These are phyloP conservation scores for Trypoxylon attenuatum DNA, from an alignment of 2,888 invertebrate genomes.

Conservation along the genomic window DNA sequence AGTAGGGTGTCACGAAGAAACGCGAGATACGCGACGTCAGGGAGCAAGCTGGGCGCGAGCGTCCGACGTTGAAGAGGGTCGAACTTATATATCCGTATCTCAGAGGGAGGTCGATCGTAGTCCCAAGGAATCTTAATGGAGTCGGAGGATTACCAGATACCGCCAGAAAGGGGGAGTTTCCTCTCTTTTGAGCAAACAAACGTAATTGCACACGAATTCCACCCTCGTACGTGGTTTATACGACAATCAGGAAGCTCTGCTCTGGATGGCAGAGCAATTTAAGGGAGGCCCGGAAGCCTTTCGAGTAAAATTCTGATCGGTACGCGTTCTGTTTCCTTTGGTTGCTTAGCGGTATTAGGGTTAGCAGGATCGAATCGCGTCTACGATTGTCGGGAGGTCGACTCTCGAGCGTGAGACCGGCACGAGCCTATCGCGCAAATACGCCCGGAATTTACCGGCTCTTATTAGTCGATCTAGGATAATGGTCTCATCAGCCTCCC, in stretches of 20 bases:
- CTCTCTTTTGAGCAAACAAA: constrained; percentile 55
- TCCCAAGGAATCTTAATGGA: constrained; percentile 65
- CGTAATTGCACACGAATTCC: constrained; percentile 60
- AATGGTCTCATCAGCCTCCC: constrained; percentile 2
- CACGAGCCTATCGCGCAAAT: constrained; percentile 43
- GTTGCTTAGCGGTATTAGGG: constrained; percentile 54
- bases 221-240: constrained; percentile 22
- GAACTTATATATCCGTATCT: constrained; percentile 53
- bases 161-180: constrained; percentile 16
- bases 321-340: too few relatives aligned
- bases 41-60: constrained; percentile 25
- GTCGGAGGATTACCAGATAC: constrained; percentile 53
- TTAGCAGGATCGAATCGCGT: constrained; percentile 15
- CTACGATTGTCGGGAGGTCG: constrained; percentile 39
- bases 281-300: constrained; percentile 59
- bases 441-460: constrained; percentile 23
- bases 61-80: constrained; percentile 48
- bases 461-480: constrained; percentile 16
- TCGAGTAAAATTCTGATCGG: constrained; percentile 61
- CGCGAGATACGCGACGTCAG: constrained; percentile 20
- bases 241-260: constrained; percentile 18
- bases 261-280: constrained; percentile 54
- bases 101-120: constrained; percentile 55
- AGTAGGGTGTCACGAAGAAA: constrained; percentile 22
- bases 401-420: constrained; percentile 52